Percentiles rank a stretch among this genome's conserved stretches.
These are phyloP conservation scores for Sinodicranocentrus sp. DNA, from an alignment of 2,888 invertebrate genomes.

Conservation along the genomic window DNA sequence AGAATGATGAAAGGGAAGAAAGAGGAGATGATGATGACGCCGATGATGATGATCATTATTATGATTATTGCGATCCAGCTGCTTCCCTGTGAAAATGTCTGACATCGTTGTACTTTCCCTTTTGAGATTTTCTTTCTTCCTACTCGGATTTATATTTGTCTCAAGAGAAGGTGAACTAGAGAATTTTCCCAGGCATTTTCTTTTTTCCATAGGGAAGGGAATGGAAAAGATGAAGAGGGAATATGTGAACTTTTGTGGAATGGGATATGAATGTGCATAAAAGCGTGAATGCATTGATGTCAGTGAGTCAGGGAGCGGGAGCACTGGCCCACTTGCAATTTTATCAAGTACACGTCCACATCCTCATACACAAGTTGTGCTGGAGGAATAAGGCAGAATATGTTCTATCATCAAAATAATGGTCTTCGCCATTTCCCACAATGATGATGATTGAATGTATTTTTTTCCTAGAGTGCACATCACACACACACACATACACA, in stretches of 20 bases:
- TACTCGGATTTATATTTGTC: background rate
- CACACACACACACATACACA: background rate
- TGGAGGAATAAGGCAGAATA: background rate
- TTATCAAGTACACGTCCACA: background rate
- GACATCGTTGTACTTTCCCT: background rate
- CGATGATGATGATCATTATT: conserved; percentile 33
- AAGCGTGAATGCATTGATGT: conserved; percentile 49
- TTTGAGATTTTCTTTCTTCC: background rate
- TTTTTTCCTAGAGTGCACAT: background rate
- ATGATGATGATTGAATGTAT: conserved; percentile 54
- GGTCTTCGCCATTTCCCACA: conserved; percentile 48
- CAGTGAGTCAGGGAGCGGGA: conserved; percentile 23
- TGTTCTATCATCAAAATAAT: conserved; percentile 55
- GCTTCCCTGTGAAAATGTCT: no score
- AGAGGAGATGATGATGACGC: conserved; percentile 29
- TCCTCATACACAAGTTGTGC: background rate
- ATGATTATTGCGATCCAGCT: conserved; percentile 26
- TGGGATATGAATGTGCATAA: conserved; percentile 31
- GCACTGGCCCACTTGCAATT: conserved; percentile 47
- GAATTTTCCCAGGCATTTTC: conserved; percentile 25
- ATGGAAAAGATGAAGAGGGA: conserved; percentile 35
- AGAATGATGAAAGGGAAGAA: conserved; percentile 19
- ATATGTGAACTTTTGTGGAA: background rate
- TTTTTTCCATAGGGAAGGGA: conserved; percentile 29
- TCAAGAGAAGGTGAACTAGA: background rate